Conservation (phyloP, 2,797 vertebrate species). For the Aulostomus chinensis region DNA sequence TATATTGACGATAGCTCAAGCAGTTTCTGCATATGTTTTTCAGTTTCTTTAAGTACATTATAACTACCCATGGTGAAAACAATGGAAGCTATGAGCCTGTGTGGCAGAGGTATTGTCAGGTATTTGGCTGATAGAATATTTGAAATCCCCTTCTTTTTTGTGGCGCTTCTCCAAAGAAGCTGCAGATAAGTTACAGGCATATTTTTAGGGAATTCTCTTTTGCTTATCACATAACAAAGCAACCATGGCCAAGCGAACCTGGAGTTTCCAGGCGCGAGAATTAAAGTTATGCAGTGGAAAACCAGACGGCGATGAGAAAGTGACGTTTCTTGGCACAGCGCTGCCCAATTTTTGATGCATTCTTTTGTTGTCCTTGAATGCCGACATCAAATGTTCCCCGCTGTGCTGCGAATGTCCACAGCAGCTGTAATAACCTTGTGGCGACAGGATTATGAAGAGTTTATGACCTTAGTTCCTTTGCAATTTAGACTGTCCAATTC, state of each 20-base stretch:
- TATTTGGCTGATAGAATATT: slow-evolving; percentile 27
- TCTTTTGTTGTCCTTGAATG: slow-evolving; percentile 54
- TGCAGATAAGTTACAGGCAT: slow-evolving; percentile 46
- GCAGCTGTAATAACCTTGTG: slow-evolving; percentile 70
- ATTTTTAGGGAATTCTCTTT: slow-evolving; percentile 52
- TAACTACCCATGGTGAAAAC: slow-evolving; percentile 18
- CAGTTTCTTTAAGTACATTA: slow-evolving; percentile 12
- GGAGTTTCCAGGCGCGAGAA: slow-evolving; percentile 38
- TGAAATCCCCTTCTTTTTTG: slow-evolving; percentile 19
- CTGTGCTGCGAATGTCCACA: slow-evolving; percentile 39
- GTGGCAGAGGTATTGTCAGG: slow-evolving; percentile 3
- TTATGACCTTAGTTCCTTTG: slow-evolving; percentile 51
- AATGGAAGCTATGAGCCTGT: slow-evolving; percentile 5
- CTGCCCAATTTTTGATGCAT: slow-evolving; percentile 33
- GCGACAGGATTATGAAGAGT: slow-evolving; percentile 51
- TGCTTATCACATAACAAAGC: slow-evolving; percentile 41
- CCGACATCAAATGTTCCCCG: slow-evolving; percentile 52
- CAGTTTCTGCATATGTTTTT: too few relatives aligned
- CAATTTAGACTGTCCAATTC: slow-evolving; percentile 16
- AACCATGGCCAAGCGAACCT: slow-evolving; percentile 37
- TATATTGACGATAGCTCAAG: too few relatives aligned
- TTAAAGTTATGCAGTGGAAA: slow-evolving; percentile 51
- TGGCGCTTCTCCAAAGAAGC: slow-evolving; percentile 28
- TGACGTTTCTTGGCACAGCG: slow-evolving; percentile 42
- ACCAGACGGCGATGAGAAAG: slow-evolving; percentile 66